phyloP scores from a whole-genome alignment of 2,113 vertebrate genomes.

The Chelonoidis abingdonii region DNA sequence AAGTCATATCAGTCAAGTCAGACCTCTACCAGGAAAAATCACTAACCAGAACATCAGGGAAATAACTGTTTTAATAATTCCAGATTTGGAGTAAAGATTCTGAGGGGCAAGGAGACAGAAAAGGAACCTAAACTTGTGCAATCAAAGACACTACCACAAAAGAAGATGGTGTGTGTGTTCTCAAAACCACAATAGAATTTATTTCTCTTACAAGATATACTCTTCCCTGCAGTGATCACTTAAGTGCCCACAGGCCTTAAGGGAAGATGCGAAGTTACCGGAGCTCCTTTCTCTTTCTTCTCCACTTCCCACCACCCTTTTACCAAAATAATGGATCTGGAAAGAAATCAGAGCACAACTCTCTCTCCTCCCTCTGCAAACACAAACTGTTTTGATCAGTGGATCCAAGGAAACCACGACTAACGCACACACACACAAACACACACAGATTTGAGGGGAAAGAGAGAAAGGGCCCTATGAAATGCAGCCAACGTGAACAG shows the following conservation, averaged over 20 bases:
- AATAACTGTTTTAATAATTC: neutral
- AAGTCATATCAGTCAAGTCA: neutral
- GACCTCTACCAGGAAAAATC: neutral
- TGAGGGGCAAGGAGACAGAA: neutral
- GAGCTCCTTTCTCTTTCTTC: neutral
- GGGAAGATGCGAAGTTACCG: neutral
- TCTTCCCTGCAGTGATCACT: neutral
- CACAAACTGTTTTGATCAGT: neutral
- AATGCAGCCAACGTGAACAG: neutral
- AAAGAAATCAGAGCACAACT: neutral
- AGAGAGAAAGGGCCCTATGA: too few species aligned
- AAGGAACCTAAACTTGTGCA: neutral
- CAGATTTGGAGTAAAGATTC: neutral
- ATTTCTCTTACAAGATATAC: neutral
- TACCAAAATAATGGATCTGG: neutral
- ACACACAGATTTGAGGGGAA: neutral
- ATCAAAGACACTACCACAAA: too few species aligned
- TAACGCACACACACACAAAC: neutral
- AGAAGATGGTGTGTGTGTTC: neutral
- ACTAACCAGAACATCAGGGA: neutral
- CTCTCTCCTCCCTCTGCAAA: neutral
- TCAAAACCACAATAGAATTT: neutral
- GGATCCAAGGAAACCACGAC: constrained; percentile 24
- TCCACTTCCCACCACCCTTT: too few species aligned
- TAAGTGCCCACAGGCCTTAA: too few species aligned